A percentile compares a stretch with the other conserved stretches of the same genome.
Evolutionary conservation across 2,888 invertebrate genomes (phyloP).

Genomic region (Drosophila kokeensis): DNA sequence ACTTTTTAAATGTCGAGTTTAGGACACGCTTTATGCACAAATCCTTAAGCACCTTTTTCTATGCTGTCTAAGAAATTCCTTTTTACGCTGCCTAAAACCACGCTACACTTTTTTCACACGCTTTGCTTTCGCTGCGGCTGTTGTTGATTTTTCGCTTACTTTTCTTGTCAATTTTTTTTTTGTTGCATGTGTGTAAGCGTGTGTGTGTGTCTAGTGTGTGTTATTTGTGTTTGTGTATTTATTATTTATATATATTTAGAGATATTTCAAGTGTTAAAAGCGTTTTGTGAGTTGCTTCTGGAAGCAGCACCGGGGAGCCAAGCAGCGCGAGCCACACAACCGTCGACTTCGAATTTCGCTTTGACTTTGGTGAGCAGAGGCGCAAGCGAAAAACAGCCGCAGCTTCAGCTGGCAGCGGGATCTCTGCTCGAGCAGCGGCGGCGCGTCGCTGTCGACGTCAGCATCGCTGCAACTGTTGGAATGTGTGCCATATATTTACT

Average conservation of each 20-base stretch:
- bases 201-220: conserved; percentile 17
- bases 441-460: conserved; percentile 39
- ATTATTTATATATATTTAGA: conserved; percentile 7
- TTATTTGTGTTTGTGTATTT: conserved; percentile 22
- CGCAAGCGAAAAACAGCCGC: conserved; percentile 29
- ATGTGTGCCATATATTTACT: conserved; percentile 70
- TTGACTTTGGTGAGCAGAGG: conserved; percentile 77
- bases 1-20: conserved; percentile 61
- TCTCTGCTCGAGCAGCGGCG: conserved; percentile 32
- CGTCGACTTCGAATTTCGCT: conserved; percentile 85
- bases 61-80: not conserved
- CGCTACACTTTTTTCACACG: conserved; percentile 59
- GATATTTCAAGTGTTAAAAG: conserved; percentile 43
- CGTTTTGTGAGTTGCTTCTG: conserved; percentile 55
- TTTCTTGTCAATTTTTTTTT: conserved; percentile 33
- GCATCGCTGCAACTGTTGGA: conserved; percentile 77
- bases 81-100: conserved; percentile 54
- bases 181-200: conserved; percentile 12
- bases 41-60: not conserved
- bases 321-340: conserved; percentile 83
- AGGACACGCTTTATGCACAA: conserved; percentile 15
- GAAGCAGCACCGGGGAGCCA: conserved; percentile 55
- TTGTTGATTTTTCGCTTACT: conserved; percentile 36
- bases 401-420: conserved; percentile 41
- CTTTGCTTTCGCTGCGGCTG: conserved; percentile 16